Percentiles rank a stretch among this genome's conserved stretches.
These are phyloP conservation scores for Todiramphus saurophagus DNA, from an alignment of 2,113 vertebrate species.

Conservation along the genomic window DNA sequence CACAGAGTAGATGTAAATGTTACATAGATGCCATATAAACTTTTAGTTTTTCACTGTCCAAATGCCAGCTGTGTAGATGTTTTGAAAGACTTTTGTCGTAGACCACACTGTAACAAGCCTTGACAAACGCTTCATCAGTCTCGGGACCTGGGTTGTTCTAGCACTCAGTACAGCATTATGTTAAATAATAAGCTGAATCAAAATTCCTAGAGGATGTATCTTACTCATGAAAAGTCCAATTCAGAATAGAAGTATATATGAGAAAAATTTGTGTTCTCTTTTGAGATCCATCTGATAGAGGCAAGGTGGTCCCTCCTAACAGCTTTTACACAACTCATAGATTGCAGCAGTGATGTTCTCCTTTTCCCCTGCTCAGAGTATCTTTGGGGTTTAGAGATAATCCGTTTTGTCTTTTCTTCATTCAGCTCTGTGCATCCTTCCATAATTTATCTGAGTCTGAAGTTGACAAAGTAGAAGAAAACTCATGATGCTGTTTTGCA, in stretches of 20 bases:
- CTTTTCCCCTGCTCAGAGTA: background rate
- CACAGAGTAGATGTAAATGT: background rate
- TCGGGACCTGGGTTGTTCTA: background rate
- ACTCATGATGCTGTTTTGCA: background rate
- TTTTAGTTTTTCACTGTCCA: rapidly evolving
- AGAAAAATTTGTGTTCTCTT: background rate
- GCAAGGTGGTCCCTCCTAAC: background rate
- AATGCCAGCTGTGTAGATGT: background rate
- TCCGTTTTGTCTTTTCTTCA: background rate
- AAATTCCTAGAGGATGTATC: background rate
- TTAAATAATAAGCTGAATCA: background rate
- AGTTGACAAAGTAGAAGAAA: background rate
- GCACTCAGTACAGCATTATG: background rate
- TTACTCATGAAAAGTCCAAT: background rate
- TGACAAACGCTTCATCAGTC: background rate
- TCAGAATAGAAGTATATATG: background rate
- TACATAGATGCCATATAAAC: background rate
- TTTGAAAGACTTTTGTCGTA: background rate
- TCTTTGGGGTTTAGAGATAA: background rate
- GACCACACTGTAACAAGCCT: background rate
- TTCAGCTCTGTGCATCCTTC: background rate
- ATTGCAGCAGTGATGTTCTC: background rate
- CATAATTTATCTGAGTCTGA: background rate
- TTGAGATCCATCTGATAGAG: background rate
- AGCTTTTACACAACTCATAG: background rate